Base-by-base conservation (phyloP, 1,140 invertebrate species). In the Drosophila pandora region DNA sequence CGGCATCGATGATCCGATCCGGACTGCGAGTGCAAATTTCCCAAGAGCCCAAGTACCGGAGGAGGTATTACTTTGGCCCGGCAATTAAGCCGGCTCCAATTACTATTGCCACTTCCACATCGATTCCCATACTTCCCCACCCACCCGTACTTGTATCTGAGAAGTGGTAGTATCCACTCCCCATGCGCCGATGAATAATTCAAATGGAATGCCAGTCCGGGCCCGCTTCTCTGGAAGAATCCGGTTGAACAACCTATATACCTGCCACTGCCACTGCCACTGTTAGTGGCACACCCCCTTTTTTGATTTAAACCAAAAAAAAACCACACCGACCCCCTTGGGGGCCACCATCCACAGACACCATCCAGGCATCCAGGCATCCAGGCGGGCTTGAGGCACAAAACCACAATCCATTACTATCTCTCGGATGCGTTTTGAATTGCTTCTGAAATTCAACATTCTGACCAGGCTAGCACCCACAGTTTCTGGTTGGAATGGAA, bases 1-100 rank as follows among this genome's bases (percentile, higher is more conserved):
- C 78, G 63, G 53, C 59, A 79, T 69, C 74, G 56, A 79, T 77
- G 67, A 59, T 50, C 17, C 17, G 59, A 55, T 50, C 43, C 48
- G 53, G n/a, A 52, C 32, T 52, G 17, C 50, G 37, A 67, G 47
- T 48, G 50, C 47, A 43, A 67, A 64, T 67, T 67, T 64, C 25
- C 59, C 59, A 52, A 52, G 63, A 64, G 58, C 17, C 17, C 17
- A 17, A 17, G 17, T 17, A 17, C 17, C 17, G 17, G 17, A 17
- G 17, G 17, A 17, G 17, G 17, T 17, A 45, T 45, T 62, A 65
- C 32, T 50, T 12, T 39, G 34, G 58, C 34, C 21, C 21, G 34
- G n/a, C 63, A 76, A 77, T 77, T 77, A 63, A 76, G 41, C 43
- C 56, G 37, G 22, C 34, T 52, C 13, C 63, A 67, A 67, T 45